These are phyloP conservation scores for Pionites leucogaster DNA, from an alignment of 2,113 vertebrate genomes.

Conservation along the genomic window DNA sequence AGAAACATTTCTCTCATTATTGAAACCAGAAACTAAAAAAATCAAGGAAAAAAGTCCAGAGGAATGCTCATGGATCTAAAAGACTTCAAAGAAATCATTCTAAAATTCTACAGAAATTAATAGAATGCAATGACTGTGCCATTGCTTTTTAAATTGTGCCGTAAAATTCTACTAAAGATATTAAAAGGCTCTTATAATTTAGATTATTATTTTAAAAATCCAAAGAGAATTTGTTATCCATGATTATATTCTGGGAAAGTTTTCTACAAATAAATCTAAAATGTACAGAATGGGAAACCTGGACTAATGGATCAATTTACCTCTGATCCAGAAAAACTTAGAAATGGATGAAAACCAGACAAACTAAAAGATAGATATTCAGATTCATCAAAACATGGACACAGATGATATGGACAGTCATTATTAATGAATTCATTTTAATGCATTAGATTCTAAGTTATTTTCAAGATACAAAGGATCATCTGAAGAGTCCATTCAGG, in stretches of 20 bases:
- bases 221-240: background rate
- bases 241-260: background rate
- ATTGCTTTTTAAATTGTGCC: background rate
- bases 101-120: background rate
- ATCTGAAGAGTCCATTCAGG: background rate
- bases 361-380: background rate
- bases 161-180: background rate
- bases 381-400: background rate
- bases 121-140: background rate
- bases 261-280: background rate
- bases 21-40: background rate
- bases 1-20: background rate
- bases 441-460: background rate
- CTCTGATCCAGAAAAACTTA: background rate
- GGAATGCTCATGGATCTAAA: background rate
- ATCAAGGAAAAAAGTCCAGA: background rate
- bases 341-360: background rate
- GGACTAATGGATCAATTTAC: background rate
- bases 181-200: background rate
- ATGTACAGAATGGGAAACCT: background rate
- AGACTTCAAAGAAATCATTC: background rate
- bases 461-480: background rate
- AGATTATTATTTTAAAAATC: background rate
- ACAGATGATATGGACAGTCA: background rate
- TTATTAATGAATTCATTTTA: background rate